Evolutionary conservation across 2,888 invertebrate genomes (phyloP), one percentile per base, ranked within the genome.

Genomic region (Cephus spinipes): DNA sequence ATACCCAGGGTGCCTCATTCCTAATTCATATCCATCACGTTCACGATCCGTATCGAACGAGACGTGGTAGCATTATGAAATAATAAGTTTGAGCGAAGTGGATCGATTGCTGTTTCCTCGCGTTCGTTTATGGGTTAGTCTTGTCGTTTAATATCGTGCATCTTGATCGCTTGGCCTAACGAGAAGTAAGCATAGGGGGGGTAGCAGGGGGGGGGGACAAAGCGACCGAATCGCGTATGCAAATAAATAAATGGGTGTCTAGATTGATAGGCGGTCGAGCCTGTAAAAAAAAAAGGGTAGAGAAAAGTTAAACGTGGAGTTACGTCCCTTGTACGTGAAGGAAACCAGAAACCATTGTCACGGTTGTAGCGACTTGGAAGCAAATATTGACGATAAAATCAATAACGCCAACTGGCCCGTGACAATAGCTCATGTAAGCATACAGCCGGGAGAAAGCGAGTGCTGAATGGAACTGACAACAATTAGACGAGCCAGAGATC

Each of bases 361-460:
- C 12, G 36, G 36, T 15, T 15, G 12, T 36, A 36, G 36, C 36
- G 15, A 36, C 12, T 36, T 15, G 36, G 36, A 15, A 36, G 36
- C 69, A 32, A 69, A 69, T 32, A n/a, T 69, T 32, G 30, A 69
- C 11, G 69, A 32, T 69, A 69, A 32, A 32, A 69, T 69, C 69
- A 32, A 69, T 69, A 74, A 34, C 68, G 73, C 68, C 68, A 73
- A 74, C 68, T 68, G 15, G 36, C 36, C 73, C 74, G 74, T 55
- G 73, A 30, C n/a, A 68, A 73, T 31, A 35, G 34, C 31, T 15
- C 69, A 4, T 36, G 36, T 36, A 36, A 4, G 12, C 12, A 15
- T 36, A 36, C 0, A 36, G 36, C 4, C 12, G 36, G 36, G 36
- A 15, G 36, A 36, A 15, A 36, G 12, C 36, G 12, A 36, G 36